Base-by-base conservation (phyloP, 2,113 vertebrate species). In the Fukomys damarensis region DNA sequence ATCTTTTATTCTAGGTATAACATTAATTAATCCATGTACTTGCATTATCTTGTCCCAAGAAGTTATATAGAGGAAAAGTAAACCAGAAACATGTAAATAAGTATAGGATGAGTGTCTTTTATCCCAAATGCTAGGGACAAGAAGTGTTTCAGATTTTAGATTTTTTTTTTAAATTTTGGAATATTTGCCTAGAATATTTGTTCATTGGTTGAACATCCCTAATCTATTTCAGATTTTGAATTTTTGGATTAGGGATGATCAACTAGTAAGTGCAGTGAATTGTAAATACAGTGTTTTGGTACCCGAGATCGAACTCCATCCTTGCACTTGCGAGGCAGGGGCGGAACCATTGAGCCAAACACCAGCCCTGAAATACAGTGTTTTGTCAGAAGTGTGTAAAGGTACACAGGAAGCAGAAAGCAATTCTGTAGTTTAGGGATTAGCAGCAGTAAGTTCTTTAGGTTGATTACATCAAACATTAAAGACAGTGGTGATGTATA, bases 381-480 rank as follows among this genome's bases (percentile, higher is more conserved):
- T 49, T 91, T 81, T 85, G 52, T 93, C 61, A 65, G 76, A 95
- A 76, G 28, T 49, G 6, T 63, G 35, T 90, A 91, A 94, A 91
- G 26, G 24, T 81, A 20, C 30, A 41, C 8, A 90, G 46, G 20
- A 89, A 38, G 24, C 52, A 95, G 49, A 92, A 65, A 81, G 26
- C 11, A 68, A 0, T 91, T 91, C 68, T 89, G 3, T 95, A 77
- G 70, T 92, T 91, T 83, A 49, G 12, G 43, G 43, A 28, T 81
- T 85, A 38, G 35, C 86, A 92, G 59, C 74, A 7, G 92, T n/a
- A 3, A 96, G 81, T 77, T 14, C 43, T 94, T 79, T 87, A 86
- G 12, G 26, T 90, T 93, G 95, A 82, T 89, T 94, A 94, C 41
- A 76, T 89, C 83, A 89, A 65, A 26, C 22, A 14, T 83, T 95